A percentile compares a stretch with the other conserved stretches of the same genome.
These are phyloP conservation scores for Habropoda laboriosa DNA, from an alignment of 1,140 invertebrate species.

Conservation along the genomic window DNA sequence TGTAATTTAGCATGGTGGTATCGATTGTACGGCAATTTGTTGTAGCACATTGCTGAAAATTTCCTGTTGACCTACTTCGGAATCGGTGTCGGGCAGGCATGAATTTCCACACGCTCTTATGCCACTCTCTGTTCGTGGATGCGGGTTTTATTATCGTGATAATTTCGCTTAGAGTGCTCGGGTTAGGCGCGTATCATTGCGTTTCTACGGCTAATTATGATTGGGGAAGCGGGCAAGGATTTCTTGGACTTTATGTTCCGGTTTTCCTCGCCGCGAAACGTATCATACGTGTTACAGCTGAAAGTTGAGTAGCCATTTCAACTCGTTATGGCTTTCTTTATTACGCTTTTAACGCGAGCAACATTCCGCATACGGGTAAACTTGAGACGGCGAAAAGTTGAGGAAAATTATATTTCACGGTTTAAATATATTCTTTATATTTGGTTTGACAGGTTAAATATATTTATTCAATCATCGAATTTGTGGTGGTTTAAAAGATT, in stretches of 20 bases:
- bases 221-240: neutral
- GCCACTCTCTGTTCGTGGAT: neutral
- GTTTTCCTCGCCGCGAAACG: neutral
- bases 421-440: too few species aligned
- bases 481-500: too few species aligned
- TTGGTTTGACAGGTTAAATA: too few species aligned
- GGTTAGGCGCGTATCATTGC: neutral
- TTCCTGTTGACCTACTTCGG: conserved; percentile 12
- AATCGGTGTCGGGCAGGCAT: neutral
- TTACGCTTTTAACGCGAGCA: neutral
- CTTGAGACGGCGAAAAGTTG: too few species aligned
- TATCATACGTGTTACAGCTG: too few species aligned
- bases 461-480: too few species aligned
- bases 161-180: neutral
- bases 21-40: neutral
- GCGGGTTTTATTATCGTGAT: conserved; percentile 14
- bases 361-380: too few species aligned
- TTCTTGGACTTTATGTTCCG: neutral
- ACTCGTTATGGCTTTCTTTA: neutral
- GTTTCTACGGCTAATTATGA: neutral
- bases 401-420: neutral
- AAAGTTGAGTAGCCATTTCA: neutral
- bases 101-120: neutral
- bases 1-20: neutral
- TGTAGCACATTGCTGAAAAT: conserved; percentile 11